Evolutionary conservation across 2,113 vertebrate genomes (phyloP).

Genomic region (Henicopernis longicauda): DNA sequence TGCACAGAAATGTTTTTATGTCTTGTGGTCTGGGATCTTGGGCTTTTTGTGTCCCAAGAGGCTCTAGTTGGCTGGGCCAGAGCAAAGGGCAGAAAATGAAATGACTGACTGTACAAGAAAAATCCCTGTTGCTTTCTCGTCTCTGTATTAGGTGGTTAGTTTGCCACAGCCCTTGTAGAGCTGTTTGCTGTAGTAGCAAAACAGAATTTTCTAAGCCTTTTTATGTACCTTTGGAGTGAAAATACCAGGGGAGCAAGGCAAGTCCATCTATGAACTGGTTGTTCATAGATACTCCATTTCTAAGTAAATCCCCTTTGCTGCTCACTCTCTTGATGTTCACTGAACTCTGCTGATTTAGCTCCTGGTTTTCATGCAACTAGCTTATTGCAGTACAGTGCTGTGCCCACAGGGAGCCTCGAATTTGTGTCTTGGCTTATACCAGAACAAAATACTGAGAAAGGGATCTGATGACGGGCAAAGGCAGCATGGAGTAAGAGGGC

Average conservation of each 20-base stretch:
- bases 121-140: not conserved
- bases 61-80: not conserved
- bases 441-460: not conserved
- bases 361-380: not conserved
- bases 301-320: not conserved
- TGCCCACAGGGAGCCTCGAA: not conserved
- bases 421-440: not conserved
- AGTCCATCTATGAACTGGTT: not conserved
- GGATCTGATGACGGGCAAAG: not conserved
- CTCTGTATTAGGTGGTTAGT: not conserved
- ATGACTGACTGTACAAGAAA: not conserved
- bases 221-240: not conserved
- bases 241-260: not conserved
- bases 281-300: not conserved
- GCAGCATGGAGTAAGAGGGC: accelerated
- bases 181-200: not conserved
- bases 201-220: not conserved
- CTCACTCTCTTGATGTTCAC: not conserved
- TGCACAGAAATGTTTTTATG: constrained; percentile 56
- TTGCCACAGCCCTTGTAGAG: not conserved
- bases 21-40: constrained; percentile 45
- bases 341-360: not conserved
- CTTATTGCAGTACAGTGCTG: not conserved
- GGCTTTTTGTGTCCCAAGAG: constrained; percentile 23
- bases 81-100: not conserved